phyloP scores from a whole-genome alignment of 2,888 invertebrate species.

The Heliconius erato region DNA sequence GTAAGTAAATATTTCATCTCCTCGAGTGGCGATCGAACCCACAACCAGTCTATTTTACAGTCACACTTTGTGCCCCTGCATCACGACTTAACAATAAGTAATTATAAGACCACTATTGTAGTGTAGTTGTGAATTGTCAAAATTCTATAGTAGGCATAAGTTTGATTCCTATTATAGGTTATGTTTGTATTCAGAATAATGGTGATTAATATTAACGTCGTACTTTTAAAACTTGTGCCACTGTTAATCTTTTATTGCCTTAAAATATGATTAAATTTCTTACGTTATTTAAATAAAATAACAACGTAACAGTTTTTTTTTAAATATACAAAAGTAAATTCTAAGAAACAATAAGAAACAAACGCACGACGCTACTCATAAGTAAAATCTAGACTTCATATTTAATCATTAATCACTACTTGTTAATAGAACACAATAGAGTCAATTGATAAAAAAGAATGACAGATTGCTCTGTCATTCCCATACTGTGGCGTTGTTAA shows the following conservation, averaged over 20 bases:
- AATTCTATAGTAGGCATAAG: not conserved
- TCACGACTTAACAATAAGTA: not conserved
- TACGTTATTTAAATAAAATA: not conserved
- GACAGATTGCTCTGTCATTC: conserved; percentile 62
- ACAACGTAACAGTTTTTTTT: not conserved
- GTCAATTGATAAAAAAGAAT: conserved; percentile 57
- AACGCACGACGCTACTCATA: not conserved
- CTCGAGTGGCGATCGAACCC: too few relatives aligned
- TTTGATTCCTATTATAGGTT: not conserved
- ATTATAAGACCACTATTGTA: not conserved
- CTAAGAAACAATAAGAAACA: conserved; percentile 2
- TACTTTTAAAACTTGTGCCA: not conserved
- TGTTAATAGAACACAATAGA: conserved; percentile 55
- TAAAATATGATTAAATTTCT: not conserved
- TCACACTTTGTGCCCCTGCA: too few relatives aligned
- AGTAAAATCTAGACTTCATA: conserved; percentile 49
- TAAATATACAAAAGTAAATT: conserved; percentile 4
- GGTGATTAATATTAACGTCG: not conserved
- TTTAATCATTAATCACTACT: conserved; percentile 57
- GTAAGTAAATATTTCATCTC: too few relatives aligned
- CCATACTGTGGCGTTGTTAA: conserved; percentile 53
- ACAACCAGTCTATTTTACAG: too few relatives aligned
- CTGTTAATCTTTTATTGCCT: not conserved
- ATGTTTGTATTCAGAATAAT: not conserved
- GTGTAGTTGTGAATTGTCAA: not conserved